A percentile compares a stretch with the other conserved stretches of the same genome.
Evolutionary conservation across 2,888 invertebrate genomes (phyloP).

Genomic region (Charanyca ferruginea): DNA sequence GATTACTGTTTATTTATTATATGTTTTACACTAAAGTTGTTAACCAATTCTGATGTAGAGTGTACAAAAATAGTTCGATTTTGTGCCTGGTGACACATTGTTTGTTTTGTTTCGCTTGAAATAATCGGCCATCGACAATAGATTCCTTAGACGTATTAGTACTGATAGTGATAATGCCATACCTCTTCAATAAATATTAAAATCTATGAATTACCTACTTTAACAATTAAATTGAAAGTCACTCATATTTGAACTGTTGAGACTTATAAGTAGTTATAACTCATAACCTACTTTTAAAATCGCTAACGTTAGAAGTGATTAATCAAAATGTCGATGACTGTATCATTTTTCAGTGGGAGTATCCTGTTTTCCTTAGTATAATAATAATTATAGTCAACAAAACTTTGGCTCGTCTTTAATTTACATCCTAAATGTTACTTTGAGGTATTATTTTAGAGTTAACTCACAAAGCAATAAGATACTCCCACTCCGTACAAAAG

Average conservation of each 20-base stretch:
- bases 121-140: slow-evolving; percentile 61
- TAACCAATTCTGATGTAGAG: slow-evolving; percentile 76
- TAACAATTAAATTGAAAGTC: slow-evolving; percentile 48
- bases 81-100: slow-evolving; percentile 61
- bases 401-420: slow-evolving; percentile 67
- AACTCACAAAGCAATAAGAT: slow-evolving; percentile 64
- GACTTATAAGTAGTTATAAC: slow-evolving; percentile 45
- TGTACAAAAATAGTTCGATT: slow-evolving; percentile 66
- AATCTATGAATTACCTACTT: slow-evolving; percentile 50
- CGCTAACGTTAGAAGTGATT: slow-evolving; percentile 34
- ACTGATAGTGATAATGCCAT: slow-evolving; percentile 14
- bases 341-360: slow-evolving; percentile 56
- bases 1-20: slow-evolving; percentile 37
- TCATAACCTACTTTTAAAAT: slow-evolving; percentile 38
- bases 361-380: slow-evolving; percentile 64
- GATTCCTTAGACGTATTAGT: slow-evolving; percentile 46
- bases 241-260: slow-evolving; percentile 54
- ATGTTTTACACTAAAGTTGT: slow-evolving; percentile 56
- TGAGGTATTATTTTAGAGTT: slow-evolving; percentile 64
- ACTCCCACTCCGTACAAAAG: slow-evolving; percentile 58
- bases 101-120: slow-evolving; percentile 47
- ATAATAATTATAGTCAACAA: slow-evolving; percentile 66
- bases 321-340: slow-evolving; percentile 61
- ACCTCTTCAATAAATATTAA: slow-evolving; percentile 25
- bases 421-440: slow-evolving; percentile 67